phyloP scores from a whole-genome alignment of 1,140 invertebrate species.

The Trichonephila clavipes region DNA sequence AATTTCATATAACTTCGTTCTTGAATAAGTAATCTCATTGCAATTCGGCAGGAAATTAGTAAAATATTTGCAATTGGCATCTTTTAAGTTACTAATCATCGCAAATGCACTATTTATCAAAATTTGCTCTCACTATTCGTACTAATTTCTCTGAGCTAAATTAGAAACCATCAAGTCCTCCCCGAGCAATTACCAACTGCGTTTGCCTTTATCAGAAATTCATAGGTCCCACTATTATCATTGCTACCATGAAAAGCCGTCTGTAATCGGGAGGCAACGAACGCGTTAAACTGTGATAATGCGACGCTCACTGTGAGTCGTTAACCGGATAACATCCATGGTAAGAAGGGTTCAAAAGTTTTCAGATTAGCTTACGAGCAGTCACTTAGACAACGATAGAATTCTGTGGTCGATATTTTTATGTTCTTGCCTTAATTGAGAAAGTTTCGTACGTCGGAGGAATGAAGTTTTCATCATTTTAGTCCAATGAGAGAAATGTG shows the following conservation, averaged over 20 bases:
- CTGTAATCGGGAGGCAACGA: constrained; percentile 15
- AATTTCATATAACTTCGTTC: no score
- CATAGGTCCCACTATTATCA: constrained; percentile 1
- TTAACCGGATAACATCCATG: not conserved
- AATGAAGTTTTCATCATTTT: not conserved
- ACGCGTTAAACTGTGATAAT: not conserved
- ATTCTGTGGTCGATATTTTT: not conserved
- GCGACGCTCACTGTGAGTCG: not conserved
- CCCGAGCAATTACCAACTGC: constrained; percentile 15
- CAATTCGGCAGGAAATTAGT: no score
- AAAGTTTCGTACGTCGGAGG: not conserved
- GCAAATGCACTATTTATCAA: not conserved
- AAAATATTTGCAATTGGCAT: not conserved
- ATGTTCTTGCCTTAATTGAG: not conserved
- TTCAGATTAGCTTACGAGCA: not conserved
- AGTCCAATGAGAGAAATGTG: not conserved
- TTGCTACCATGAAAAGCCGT: constrained; percentile 3
- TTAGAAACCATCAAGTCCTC: not conserved
- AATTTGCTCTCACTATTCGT: not conserved
- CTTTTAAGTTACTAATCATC: not conserved
- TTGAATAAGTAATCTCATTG: no score
- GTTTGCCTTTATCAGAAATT: constrained; percentile 56
- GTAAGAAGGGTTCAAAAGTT: not conserved
- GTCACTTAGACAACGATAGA: not conserved
- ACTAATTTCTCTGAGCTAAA: not conserved